Evolutionary conservation across 2,888 invertebrate genomes (phyloP).

Genomic region (Holacanthella duospinosa): DNA sequence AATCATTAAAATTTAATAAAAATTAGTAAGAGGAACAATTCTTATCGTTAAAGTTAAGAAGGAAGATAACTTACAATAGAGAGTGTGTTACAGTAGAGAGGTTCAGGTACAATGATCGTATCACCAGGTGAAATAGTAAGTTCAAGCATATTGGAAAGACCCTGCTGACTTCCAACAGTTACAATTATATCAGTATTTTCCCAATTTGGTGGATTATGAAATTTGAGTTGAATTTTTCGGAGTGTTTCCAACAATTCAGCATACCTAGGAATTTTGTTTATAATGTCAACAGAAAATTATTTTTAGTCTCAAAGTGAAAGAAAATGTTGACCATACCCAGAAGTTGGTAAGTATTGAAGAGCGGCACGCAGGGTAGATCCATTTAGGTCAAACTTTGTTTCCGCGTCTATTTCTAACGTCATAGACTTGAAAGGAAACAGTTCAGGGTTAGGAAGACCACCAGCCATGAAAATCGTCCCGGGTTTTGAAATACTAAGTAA

Average conservation of each 20-base stretch:
- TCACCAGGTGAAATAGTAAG: conserved; percentile 60
- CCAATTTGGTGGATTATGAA: conserved; percentile 58
- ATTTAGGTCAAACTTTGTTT: conserved; percentile 47
- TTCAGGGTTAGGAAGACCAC: conserved; percentile 62
- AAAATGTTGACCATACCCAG: conserved; percentile 47
- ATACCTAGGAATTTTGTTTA: conserved; percentile 43
- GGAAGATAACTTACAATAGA: conserved; percentile 49
- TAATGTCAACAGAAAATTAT: too few species aligned
- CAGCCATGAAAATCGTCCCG: conserved; percentile 46
- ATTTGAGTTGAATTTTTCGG: conserved; percentile 51
- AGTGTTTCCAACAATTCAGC: conserved; percentile 51
- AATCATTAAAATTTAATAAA: conserved; percentile 5
- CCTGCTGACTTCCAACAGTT: conserved; percentile 67
- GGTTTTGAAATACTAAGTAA: conserved; percentile 44
- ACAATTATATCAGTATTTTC: conserved; percentile 49
- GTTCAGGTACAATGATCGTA: conserved; percentile 58
- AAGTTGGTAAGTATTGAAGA: conserved; percentile 64
- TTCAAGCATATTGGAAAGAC: conserved; percentile 62
- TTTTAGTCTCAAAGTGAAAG: not conserved
- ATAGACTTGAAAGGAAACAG: conserved; percentile 59
- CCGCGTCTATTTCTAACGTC: conserved; percentile 50
- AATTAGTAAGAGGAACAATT: not conserved
- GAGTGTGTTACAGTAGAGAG: conserved; percentile 59
- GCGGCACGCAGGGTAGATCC: conserved; percentile 54
- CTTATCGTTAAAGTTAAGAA: too few species aligned